Evolutionary conservation across 2,113 vertebrate genomes (phyloP), one percentile per base, ranked within the genome.

Genomic region (Bungarus multicinctus): DNA sequence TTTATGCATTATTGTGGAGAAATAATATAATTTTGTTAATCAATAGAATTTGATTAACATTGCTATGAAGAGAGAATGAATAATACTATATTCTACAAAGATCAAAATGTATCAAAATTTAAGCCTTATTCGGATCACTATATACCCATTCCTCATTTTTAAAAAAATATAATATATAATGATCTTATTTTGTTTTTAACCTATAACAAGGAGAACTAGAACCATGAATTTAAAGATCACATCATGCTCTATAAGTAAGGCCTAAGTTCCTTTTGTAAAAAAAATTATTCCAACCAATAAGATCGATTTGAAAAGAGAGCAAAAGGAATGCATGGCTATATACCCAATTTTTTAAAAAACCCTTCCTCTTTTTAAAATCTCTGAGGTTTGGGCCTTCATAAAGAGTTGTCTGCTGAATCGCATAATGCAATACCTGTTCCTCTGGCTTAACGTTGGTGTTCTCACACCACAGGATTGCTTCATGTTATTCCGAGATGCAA

Each of bases 371-470:
- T 97, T 92, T 87, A 87, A 23, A 90, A 94, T 89, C 95, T 95
- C 94, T 96, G 97, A 95, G 96, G 96, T 96, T 95, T 96, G 95
- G 94, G 94, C 95, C 96, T 96, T 94, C 57, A 95, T 92, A 94
- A 97, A 96, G 96, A 96, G 97, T 97, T 97, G 97, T 95, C 97
- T 97, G 97, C 96, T 96, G 95, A 96, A 96, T 97, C 87, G 89
- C 89, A 96, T 97, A 97, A 97, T 97, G 97, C 97, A 97, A 97
- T 97, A 97, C 97, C 97, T 97, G 97, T 97, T 97, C 96, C 97
- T 97, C 97, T 97, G 96, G 97, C 97, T 97, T 97, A 97, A 97
- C 96, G 97, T 97, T 97, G 96, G 95, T 95, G 90, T 97, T 97
- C 96, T 96, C 96, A 97, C 96, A 97, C 97, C 97, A 94, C 97